These are phyloP conservation scores for Beris chalybata DNA, from an alignment of 2,888 invertebrate species.

Conservation along the genomic window DNA sequence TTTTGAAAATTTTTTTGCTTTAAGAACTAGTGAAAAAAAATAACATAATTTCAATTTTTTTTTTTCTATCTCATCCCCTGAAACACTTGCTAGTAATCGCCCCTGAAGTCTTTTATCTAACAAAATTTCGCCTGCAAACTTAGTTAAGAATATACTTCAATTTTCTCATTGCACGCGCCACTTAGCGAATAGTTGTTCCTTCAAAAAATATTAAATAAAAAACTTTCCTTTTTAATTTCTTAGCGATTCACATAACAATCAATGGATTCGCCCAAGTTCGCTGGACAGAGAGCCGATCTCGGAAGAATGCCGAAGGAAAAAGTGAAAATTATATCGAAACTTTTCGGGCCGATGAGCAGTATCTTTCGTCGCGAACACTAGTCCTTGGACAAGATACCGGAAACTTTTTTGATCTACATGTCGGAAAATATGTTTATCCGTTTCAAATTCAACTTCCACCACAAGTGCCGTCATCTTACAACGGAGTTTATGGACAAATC, in stretches of 20 bases:
- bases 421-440: constrained; percentile 72
- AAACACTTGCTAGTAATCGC: too few species aligned
- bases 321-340: constrained; percentile 47
- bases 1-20: too few species aligned
- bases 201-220: neutral
- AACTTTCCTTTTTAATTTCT: constrained; percentile 19
- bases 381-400: constrained; percentile 58
- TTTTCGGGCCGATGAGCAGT: constrained; percentile 50
- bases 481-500: constrained; percentile 72
- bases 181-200: too few species aligned
- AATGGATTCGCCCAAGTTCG: constrained; percentile 53
- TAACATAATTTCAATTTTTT: too few species aligned
- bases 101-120: too few species aligned
- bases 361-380: constrained; percentile 48
- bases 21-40: too few species aligned
- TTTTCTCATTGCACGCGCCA: too few species aligned
- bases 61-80: too few species aligned
- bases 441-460: constrained; percentile 66
- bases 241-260: constrained; percentile 52
- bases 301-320: constrained; percentile 47
- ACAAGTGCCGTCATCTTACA: constrained; percentile 76
- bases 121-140: too few species aligned
- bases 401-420: constrained; percentile 67
- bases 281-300: constrained; percentile 47
- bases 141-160: too few species aligned